These are phyloP conservation scores for Mactromeris polynyma DNA, from an alignment of 2,888 invertebrate genomes.

Conservation along the genomic window DNA sequence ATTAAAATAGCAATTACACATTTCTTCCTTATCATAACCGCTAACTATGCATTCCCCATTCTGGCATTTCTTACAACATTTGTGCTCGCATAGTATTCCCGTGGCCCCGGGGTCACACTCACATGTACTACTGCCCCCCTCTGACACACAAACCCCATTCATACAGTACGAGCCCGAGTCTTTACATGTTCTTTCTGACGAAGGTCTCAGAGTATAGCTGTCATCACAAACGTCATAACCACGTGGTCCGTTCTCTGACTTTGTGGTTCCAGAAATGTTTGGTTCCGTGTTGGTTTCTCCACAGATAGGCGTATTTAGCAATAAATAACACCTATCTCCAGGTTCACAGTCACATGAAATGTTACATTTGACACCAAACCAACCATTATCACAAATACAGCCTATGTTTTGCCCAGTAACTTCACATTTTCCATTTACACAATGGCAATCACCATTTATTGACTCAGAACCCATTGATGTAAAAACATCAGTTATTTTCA, in stretches of 20 bases:
- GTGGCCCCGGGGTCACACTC: constrained; percentile 21
- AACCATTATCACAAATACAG: not conserved
- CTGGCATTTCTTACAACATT: constrained; percentile 21
- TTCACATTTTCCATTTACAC: not conserved
- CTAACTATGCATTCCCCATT: constrained; percentile 32
- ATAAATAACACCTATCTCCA: not conserved
- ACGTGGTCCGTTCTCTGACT: not conserved
- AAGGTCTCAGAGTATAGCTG: not conserved
- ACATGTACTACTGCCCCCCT: not conserved
- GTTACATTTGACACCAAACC: not conserved
- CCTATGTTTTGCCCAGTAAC: not conserved
- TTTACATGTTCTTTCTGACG: not conserved
- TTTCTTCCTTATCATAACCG: not conserved
- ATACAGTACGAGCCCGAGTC: not conserved
- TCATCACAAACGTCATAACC: not conserved
- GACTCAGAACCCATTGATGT: not conserved
- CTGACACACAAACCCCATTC: not conserved
- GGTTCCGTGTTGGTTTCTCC: not conserved
- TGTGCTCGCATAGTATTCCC: constrained; percentile 21
- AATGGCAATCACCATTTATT: not conserved
- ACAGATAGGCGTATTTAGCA: no score
- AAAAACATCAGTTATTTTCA: not conserved
- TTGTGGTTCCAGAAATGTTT: not conserved
- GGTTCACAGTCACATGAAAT: not conserved
- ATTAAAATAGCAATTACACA: constrained; percentile 36